These are phyloP conservation scores for Parapsyche elsis DNA, from an alignment of 1,140 invertebrate genomes.

Conservation along the genomic window DNA sequence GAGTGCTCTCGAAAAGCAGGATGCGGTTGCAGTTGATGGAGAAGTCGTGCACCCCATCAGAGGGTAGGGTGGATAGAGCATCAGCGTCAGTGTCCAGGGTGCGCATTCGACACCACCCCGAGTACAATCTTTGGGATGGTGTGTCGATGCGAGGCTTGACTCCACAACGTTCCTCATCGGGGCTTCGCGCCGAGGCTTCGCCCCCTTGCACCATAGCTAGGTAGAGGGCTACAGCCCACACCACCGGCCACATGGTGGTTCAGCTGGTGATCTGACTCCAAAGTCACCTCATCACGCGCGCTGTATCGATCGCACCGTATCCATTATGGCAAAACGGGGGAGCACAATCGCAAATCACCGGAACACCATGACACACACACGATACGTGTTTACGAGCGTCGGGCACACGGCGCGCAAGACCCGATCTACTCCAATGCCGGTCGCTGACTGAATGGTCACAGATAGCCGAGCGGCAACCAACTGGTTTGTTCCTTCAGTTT, in stretches of 20 bases:
- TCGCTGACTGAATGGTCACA: slow-evolving; percentile 9
- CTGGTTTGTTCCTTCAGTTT: not conserved
- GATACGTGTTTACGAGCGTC: slow-evolving; percentile 3
- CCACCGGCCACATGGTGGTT: not conserved
- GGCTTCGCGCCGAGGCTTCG: not conserved
- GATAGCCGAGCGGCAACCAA: not conserved
- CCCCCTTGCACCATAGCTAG: not conserved
- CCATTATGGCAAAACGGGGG: not conserved
- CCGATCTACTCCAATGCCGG: not conserved
- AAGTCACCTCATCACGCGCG: not conserved
- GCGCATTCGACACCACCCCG: slow-evolving; percentile 70
- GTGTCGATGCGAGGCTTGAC: not conserved
- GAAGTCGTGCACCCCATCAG: slow-evolving; percentile 77
- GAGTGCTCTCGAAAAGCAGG: slow-evolving; percentile 81
- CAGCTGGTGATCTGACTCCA: not conserved
- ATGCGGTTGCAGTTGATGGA: slow-evolving; percentile 81
- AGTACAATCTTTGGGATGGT: not conserved
- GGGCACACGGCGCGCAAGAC: not conserved
- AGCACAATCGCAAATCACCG: not conserved
- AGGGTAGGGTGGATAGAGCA: slow-evolving; percentile 68
- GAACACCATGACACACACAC: not conserved
- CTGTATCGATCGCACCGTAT: not conserved
- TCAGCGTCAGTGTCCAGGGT: slow-evolving; percentile 76
- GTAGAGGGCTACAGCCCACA: not conserved
- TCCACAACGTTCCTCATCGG: not conserved